A percentile compares a stretch with the other conserved stretches of the same genome.
phyloP scores from a whole-genome alignment of 1,140 invertebrate genomes.

The Acromyrmex heyeri region DNA sequence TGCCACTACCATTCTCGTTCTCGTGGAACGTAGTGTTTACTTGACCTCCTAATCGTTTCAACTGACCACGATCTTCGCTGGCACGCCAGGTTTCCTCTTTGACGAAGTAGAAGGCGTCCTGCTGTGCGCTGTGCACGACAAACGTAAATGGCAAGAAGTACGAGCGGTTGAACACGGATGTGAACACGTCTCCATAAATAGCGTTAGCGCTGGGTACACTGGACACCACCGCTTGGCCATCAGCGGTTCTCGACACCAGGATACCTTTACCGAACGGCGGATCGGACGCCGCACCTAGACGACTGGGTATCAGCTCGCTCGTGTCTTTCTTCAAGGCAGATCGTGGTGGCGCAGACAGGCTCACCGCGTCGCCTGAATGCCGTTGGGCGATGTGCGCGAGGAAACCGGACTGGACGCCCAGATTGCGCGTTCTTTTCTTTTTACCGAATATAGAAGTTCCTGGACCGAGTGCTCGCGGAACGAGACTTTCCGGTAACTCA shows the following conservation, averaged over 20 bases:
- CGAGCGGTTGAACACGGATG: constrained; percentile 97
- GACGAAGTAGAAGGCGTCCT: constrained; percentile 98
- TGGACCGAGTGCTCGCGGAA: constrained; percentile 88
- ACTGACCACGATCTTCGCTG: constrained; percentile 94
- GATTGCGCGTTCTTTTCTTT: constrained; percentile 84
- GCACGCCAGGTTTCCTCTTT: constrained; percentile 96
- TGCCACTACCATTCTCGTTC: constrained; percentile 89
- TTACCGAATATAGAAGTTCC: constrained; percentile 88
- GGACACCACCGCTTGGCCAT: constrained; percentile 94
- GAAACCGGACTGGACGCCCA: constrained; percentile 92
- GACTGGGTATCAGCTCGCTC: constrained; percentile 90
- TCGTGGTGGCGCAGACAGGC: constrained; percentile 91
- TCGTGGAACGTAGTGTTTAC: constrained; percentile 98
- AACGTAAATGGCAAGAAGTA: constrained; percentile 95
- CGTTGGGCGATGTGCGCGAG: constrained; percentile 92
- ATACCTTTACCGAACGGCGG: constrained; percentile 97
- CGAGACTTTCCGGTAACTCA: constrained; percentile 88
- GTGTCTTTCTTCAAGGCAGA: constrained; percentile 92
- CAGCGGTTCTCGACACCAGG: constrained; percentile 92
- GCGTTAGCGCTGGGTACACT: constrained; percentile 95
- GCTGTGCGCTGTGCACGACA: constrained; percentile 94
- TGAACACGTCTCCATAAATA: constrained; percentile 96
- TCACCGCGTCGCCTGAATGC: constrained; percentile 91
- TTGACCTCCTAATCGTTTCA: constrained; percentile 95
- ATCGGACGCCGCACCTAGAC: constrained; percentile 92